Evolutionary conservation across 1,140 invertebrate genomes (phyloP).

Genomic region (Gryllus bimaculatus): DNA sequence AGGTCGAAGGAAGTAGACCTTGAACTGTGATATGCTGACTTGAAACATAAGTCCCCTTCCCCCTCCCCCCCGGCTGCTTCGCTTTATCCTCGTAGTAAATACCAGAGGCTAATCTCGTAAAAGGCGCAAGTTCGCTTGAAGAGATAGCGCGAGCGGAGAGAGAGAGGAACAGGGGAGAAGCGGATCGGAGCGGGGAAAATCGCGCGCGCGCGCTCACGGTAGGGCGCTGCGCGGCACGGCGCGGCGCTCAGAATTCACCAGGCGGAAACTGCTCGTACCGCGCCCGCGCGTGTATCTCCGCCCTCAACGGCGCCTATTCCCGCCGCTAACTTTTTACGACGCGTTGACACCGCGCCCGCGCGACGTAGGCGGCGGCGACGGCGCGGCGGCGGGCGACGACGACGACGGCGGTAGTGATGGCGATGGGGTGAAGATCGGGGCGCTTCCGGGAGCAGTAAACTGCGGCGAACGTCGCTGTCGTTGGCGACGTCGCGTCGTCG

Average conservation of each 20-base stretch:
- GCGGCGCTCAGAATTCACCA: no score
- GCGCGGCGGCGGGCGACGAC: background rate
- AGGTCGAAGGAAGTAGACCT: background rate
- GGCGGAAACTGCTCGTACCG: no score
- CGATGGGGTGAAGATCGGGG: no score
- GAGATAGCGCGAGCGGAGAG: background rate
- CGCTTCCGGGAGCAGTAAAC: no score
- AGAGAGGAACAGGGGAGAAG: no score
- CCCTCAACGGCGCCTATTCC: no score
- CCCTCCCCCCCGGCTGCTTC: background rate
- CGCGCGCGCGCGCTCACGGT: no score
- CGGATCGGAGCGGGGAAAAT: background rate
- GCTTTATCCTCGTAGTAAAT: background rate
- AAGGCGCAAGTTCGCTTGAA: background rate
- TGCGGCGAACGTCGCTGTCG: no score
- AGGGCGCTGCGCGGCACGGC: no score
- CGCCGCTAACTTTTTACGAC: background rate
- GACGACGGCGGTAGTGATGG: no score
- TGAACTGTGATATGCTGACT: conserved; percentile 4
- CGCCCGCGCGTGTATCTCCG: background rate
- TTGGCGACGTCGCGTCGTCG: no score
- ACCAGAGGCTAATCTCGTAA: background rate
- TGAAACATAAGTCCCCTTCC: conserved; percentile 4
- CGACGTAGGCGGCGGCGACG: background rate
- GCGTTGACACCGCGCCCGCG: background rate